Conservation (phyloP, 1,140 invertebrate genomes). For the Apis laboriosa region DNA sequence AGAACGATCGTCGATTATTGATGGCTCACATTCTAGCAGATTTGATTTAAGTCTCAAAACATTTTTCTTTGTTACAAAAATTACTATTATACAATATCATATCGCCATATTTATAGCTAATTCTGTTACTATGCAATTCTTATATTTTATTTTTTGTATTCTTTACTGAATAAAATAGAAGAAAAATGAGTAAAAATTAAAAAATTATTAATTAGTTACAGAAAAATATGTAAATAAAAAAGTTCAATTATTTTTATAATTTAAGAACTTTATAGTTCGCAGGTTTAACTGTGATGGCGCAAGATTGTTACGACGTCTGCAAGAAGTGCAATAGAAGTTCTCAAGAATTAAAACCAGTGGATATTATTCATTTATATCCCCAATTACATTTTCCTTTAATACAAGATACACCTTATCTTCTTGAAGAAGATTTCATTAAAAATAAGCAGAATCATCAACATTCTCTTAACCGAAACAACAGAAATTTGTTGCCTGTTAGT, state of each 20-base stretch:
- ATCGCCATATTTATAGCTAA: not conserved
- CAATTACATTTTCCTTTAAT: not conserved
- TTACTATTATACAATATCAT: not conserved
- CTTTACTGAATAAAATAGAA: not conserved
- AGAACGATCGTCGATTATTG: constrained; percentile 39
- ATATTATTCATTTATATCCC: not conserved
- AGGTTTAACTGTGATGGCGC: constrained; percentile 24
- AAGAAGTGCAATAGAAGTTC: constrained; percentile 53
- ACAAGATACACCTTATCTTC: constrained; percentile 46
- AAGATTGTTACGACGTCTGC: constrained; percentile 32
- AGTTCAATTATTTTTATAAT: not conserved
- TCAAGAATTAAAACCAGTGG: not conserved
- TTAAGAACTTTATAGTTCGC: constrained; percentile 50
- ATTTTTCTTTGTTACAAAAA: not conserved
- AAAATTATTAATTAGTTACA: not conserved
- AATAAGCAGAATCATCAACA: constrained; percentile 4
- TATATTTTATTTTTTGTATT: no score
- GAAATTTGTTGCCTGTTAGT: constrained; percentile 65
- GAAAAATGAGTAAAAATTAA: not conserved
- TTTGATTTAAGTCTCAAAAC: not conserved
- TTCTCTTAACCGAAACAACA: constrained; percentile 48
- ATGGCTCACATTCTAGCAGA: constrained; percentile 1
- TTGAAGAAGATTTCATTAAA: constrained; percentile 52
- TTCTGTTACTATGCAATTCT: not conserved
- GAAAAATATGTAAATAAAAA: not conserved